Base-by-base conservation (phyloP, 2,888 invertebrate genomes). In the Ornithoptera priamus region DNA sequence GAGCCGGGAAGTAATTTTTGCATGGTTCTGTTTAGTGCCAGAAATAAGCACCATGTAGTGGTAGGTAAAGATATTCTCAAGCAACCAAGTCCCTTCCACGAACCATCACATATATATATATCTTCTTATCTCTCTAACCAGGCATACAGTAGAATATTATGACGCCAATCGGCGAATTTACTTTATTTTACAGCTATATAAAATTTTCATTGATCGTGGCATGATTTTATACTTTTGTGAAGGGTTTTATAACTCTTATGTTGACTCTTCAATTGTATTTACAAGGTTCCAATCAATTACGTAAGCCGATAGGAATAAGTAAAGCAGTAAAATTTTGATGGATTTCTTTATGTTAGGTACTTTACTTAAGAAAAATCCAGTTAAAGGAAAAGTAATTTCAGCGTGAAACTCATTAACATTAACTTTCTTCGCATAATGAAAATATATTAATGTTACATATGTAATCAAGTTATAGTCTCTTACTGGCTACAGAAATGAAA, bases 211-310 rank as follows among this genome's bases (percentile, higher is more conserved):
- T 50, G 0, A 50, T 15, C 50, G 17, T 12, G 17, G 17, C 5
- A 1, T 15, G 50, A 15, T 50, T 50, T 50, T 53, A 53, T 53
- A 53, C 18, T 53, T 53, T n/a, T n/a, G 7, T 53, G 6, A 7
- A n/a, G 53, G 6, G 5, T n/a, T n/a, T 53, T 53, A 18, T 53
- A 53, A n/a, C 46, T 12, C 46, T 6, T 8, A 53, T 53, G n/a
- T 53, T 18, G 18, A 22, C 73, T 80, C 76, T 76, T 73, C 80
- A 77, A 46, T 77, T 83, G 56, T 85, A 79, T 80, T 77, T 74
- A 78, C 79, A 81, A 82, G 80, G 81, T 81, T 82, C 80, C 76
- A 78, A 86, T 87, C 88, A 86, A 88, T 90, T 89, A 84, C 83
- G 81, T 85, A 82, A 82, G 80, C 83, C 84, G 83, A 88, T 86